phyloP scores from a whole-genome alignment of 2,113 vertebrate genomes.

The Xenus cinereus region DNA sequence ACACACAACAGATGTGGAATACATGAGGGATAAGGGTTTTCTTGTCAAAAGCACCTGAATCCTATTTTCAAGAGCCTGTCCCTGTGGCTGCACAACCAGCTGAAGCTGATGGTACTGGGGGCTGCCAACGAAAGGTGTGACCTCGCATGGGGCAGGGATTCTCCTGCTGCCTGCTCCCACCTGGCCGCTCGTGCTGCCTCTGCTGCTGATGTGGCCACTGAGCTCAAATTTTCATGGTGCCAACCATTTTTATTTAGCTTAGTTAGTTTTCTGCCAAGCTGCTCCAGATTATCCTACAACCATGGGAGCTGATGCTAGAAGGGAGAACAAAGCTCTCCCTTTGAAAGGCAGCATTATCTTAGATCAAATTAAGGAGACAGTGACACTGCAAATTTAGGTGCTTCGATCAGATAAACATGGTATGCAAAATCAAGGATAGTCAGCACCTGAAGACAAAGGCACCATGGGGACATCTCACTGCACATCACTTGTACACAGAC shows the following conservation, averaged over 20 bases:
- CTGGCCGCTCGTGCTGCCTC: no score
- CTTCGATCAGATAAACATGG: background rate
- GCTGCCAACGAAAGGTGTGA: background rate
- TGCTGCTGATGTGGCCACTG: background rate
- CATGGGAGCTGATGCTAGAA: background rate
- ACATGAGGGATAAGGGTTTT: background rate
- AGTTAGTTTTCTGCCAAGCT: background rate
- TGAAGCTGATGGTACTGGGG: rapidly evolving
- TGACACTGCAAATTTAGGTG: background rate
- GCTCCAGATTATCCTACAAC: background rate
- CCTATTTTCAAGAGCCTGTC: background rate
- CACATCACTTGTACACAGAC: rapidly evolving
- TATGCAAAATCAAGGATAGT: background rate
- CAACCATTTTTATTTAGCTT: background rate
- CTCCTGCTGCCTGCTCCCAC: background rate
- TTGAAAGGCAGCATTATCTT: background rate
- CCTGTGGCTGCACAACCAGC: background rate
- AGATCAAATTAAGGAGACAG: background rate
- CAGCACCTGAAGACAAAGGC: background rate
- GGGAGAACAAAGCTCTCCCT: background rate
- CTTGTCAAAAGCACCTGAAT: background rate
- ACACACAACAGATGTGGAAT: background rate
- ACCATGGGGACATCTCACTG: background rate
- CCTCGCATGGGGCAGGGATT: background rate
- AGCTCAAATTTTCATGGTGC: background rate